Evolutionary conservation across 92 coral and sea anemone species (phyloP).

Genomic region (Blastomussa wellsi): DNA sequence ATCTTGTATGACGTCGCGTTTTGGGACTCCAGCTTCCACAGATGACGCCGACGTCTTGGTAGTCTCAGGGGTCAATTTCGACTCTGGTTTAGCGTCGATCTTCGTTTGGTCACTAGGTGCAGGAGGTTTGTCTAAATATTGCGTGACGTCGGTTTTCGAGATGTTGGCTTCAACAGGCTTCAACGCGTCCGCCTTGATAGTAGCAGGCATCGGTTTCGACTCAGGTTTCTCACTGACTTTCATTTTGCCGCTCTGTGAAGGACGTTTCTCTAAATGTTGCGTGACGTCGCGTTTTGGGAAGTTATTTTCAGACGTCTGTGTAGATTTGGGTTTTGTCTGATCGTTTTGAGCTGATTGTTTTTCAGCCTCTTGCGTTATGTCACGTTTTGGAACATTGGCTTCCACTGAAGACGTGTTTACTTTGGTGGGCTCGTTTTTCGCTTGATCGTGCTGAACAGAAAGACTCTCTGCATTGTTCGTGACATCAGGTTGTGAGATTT

Average conservation of each 20-base stretch:
- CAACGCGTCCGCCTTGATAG: background rate
- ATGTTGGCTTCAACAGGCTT: background rate
- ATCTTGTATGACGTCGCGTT: background rate
- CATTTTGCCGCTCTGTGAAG: background rate
- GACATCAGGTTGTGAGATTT: background rate
- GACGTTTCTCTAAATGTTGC: background rate
- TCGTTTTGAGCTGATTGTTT: background rate
- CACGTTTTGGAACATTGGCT: background rate
- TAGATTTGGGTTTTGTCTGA: background rate
- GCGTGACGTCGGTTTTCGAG: background rate
- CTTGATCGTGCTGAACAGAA: background rate
- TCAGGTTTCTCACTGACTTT: background rate
- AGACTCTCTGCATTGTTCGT: background rate
- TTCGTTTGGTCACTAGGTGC: background rate
- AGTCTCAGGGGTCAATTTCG: background rate
- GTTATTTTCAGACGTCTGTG: background rate
- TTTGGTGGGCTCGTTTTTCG: slow-evolving; percentile 1
- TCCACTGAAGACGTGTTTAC: slow-evolving; percentile 9
- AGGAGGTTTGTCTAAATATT: background rate
- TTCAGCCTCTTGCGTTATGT: background rate
- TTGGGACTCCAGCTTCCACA: background rate
- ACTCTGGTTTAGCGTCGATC: background rate
- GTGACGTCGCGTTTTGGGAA: too few relatives aligned
- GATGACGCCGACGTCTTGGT: background rate
- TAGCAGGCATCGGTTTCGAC: too few relatives aligned